phyloP scores from a whole-genome alignment of 2,888 invertebrate genomes.

The Cephus pygmeus region DNA sequence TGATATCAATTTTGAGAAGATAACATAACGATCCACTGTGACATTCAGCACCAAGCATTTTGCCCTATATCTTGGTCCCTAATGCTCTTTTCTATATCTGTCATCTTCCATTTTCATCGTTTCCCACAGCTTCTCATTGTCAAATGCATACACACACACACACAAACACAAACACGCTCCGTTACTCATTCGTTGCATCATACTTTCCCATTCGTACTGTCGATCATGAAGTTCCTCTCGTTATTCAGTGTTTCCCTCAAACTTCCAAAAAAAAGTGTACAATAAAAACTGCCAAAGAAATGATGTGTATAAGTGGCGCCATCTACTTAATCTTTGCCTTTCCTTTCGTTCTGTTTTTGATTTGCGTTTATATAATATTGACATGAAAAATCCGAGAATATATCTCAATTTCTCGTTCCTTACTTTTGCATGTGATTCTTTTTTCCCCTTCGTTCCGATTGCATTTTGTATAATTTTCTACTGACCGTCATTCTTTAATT shows the following conservation, averaged over 20 bases:
- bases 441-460: slow-evolving; percentile 17
- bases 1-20: neutral
- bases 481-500: slow-evolving; percentile 21
- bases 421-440: neutral
- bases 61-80: slow-evolving; percentile 50
- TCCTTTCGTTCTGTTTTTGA: slow-evolving; percentile 8
- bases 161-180: slow-evolving; percentile 11
- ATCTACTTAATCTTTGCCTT: too few relatives aligned
- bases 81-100: slow-evolving; percentile 40
- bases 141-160: slow-evolving; percentile 4
- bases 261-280: neutral
- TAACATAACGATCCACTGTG: slow-evolving; percentile 46
- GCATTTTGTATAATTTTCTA: too few relatives aligned
- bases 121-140: slow-evolving; percentile 9
- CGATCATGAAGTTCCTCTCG: neutral
- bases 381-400: slow-evolving; percentile 53
- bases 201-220: neutral
- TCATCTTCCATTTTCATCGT: slow-evolving; percentile 1
- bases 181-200: slow-evolving; percentile 9
- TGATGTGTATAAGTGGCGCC: neutral
- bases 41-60: slow-evolving; percentile 38
- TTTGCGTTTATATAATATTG: slow-evolving; percentile 36
- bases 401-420: slow-evolving; percentile 36
- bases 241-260: neutral
- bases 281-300: neutral